Evolutionary conservation across 2,888 invertebrate genomes (phyloP).

Genomic region (Antheraea yamamai): DNA sequence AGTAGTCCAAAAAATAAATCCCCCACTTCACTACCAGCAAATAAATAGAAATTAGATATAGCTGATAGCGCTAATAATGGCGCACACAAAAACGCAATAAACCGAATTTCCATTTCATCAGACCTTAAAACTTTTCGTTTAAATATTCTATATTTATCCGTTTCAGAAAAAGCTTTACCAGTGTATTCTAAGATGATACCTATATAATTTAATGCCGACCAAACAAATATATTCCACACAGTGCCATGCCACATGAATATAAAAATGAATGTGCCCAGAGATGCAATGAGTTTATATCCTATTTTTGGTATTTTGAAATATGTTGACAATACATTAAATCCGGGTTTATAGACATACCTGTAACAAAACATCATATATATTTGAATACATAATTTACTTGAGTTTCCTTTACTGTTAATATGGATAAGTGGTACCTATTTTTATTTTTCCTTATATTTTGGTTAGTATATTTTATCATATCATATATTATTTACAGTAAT

Average conservation of each 20-base stretch:
- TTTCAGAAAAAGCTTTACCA: constrained; percentile 75
- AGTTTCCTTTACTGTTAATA: not conserved
- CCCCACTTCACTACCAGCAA: constrained; percentile 89
- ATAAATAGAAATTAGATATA: constrained; percentile 94
- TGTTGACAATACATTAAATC: constrained; percentile 58
- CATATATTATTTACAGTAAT: too few species aligned
- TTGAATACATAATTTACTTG: not conserved
- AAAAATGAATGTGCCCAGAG: constrained; percentile 89
- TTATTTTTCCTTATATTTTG: not conserved
- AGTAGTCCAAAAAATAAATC: constrained; percentile 85
- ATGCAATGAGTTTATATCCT: constrained; percentile 85
- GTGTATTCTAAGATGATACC: constrained; percentile 88
- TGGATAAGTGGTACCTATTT: not conserved
- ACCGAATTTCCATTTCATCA: constrained; percentile 79
- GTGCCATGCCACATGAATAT: constrained; percentile 96
- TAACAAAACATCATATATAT: constrained; percentile 46
- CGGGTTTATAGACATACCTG: constrained; percentile 92
- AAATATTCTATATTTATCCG: constrained; percentile 69
- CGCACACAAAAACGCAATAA: constrained; percentile 86
- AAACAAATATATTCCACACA: constrained; percentile 88
- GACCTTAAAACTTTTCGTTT: constrained; percentile 62
- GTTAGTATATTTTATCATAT: not conserved
- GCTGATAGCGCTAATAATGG: constrained; percentile 91
- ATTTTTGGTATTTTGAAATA: constrained; percentile 59
- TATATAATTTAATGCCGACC: constrained; percentile 93